A percentile compares a stretch with the other conserved stretches of the same genome.
These are phyloP conservation scores for Orientallactaga bullata DNA, from an alignment of 2,113 vertebrate species.

Conservation along the genomic window DNA sequence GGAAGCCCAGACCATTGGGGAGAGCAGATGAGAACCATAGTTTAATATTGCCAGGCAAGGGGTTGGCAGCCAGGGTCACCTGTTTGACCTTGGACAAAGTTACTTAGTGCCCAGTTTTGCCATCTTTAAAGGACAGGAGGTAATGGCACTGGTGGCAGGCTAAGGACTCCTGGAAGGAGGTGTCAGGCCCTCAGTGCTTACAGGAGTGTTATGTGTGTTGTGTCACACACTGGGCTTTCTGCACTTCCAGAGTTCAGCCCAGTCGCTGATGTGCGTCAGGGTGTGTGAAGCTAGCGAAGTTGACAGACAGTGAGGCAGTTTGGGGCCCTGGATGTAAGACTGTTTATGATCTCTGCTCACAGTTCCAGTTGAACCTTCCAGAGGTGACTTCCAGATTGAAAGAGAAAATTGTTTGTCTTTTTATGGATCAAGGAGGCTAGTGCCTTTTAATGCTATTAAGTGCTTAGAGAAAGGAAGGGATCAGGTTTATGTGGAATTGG, in stretches of 20 bases:
- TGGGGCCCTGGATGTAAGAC: neutral
- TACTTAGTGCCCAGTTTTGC: neutral
- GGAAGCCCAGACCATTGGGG: neutral
- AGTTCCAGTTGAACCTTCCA: neutral
- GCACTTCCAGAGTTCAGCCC: neutral
- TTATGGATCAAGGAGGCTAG: neutral
- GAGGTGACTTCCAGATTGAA: neutral
- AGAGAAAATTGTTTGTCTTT: slow-evolving; percentile 28
- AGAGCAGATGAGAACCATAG: neutral
- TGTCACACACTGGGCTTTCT: neutral
- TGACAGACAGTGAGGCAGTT: neutral
- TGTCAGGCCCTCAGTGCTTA: neutral
- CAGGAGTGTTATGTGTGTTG: too few species aligned
- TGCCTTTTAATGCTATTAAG: slow-evolving; percentile 58
- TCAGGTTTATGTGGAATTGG: slow-evolving; percentile 11
- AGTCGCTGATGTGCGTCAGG: neutral
- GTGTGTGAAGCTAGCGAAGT: neutral
- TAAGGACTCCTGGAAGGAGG: neutral
- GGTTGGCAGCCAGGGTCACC: neutral
- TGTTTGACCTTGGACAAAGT: neutral
- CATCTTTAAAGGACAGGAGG: neutral
- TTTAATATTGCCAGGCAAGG: too few species aligned
- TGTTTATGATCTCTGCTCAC: neutral
- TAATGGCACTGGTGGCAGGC: neutral
- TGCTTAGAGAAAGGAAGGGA: neutral